Conservation (phyloP, 2,888 invertebrate genomes). For the Amphipyra tragopoginis region DNA sequence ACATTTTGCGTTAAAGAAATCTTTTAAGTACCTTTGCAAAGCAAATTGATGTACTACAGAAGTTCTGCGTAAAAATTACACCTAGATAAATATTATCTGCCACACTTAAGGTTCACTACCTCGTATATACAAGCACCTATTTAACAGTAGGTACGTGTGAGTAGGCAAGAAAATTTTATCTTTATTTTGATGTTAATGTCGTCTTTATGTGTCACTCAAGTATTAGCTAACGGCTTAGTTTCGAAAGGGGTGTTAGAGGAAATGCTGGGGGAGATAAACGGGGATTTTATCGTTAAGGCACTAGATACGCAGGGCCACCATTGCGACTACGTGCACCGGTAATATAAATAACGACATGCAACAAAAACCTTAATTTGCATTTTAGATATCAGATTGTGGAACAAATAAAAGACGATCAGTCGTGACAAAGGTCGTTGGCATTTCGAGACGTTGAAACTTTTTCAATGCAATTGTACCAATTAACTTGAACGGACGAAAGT, state of each 20-base stretch:
- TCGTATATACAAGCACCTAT: conserved; percentile 49
- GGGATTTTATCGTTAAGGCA: conserved; percentile 51
- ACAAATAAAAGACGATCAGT: conserved; percentile 59
- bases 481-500: conserved; percentile 84
- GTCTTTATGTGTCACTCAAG: conserved; percentile 58
- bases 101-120: too few species aligned
- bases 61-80: too few species aligned
- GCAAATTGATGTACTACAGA: too few species aligned
- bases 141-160: conserved; percentile 40
- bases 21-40: too few species aligned
- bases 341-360: conserved; percentile 42
- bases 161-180: conserved; percentile 58
- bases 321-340: conserved; percentile 10
- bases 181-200: conserved; percentile 62
- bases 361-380: conserved; percentile 64
- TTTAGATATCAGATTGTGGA: conserved; percentile 61
- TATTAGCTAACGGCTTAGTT: conserved; percentile 60
- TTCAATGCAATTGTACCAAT: conserved; percentile 84
- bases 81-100: too few species aligned
- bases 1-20: too few species aligned
- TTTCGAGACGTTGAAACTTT: conserved; percentile 66
- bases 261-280: conserved; percentile 66
- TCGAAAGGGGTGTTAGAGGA: conserved; percentile 61
- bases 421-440: conserved; percentile 78
- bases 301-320: conserved; percentile 46